Evolutionary conservation across 2,888 invertebrate species (phyloP).

Genomic region (Ceratothoa steindachneri): DNA sequence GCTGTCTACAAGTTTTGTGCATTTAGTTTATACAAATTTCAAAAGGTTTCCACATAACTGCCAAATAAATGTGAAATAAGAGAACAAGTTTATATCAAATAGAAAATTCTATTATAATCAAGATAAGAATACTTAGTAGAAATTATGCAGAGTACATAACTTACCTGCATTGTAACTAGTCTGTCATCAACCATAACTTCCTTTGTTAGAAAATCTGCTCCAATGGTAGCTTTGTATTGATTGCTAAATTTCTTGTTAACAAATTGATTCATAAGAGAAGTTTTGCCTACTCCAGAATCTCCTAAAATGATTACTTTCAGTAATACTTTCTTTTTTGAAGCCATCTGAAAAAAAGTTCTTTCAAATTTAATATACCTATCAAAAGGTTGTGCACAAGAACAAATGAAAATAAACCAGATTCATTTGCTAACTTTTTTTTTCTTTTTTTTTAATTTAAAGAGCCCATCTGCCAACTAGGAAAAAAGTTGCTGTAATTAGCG

Average conservation of each 20-base stretch:
- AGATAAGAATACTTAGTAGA: too few species aligned
- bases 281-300: conserved; percentile 98
- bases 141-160: too few species aligned
- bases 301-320: conserved; percentile 97
- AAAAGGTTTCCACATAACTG: too few species aligned
- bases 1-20: too few species aligned
- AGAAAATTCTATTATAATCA: too few species aligned
- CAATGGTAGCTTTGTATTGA: conserved; percentile 99
- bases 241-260: conserved; percentile 99
- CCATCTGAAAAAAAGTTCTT: conserved; percentile 57
- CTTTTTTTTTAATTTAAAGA: too few species aligned
- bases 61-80: too few species aligned
- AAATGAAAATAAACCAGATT: not conserved
- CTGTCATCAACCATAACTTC: conserved; percentile 98
- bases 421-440: too few species aligned
- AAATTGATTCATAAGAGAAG: conserved; percentile 99
- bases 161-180: conserved; percentile 93
- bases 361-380: not conserved
- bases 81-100: too few species aligned
- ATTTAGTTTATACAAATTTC: too few species aligned
- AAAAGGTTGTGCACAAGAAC: not conserved
- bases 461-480: too few species aligned
- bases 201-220: conserved; percentile 98
- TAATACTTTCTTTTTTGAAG: conserved; percentile 90
- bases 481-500: too few species aligned